Base-by-base conservation (phyloP, 2,797 vertebrate genomes). In the Tapirus indicus region DNA sequence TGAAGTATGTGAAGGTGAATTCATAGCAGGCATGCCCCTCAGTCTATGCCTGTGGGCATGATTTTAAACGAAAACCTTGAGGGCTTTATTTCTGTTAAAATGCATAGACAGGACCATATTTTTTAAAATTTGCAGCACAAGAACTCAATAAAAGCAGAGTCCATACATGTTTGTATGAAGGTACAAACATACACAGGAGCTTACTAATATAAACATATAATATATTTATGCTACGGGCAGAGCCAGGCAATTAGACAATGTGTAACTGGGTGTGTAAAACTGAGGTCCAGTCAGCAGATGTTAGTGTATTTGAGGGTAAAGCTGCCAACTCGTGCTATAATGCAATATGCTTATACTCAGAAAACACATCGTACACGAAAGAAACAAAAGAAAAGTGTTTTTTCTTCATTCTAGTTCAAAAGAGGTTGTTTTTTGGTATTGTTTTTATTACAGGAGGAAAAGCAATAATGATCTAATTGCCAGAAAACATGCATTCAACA, bases 191-290 rank as follows among this genome's bases (percentile, higher is more conserved):
- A 87, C 58, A 47, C 12, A 69, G 47, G n/a, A 79, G 35, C 32
- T 80, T 72, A 83, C 17, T 78, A 84, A 88, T 93, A 88, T 75
- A 93, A 91, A 97, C 80, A 88, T 91, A 89, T 95, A 95, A 94
- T 94, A 89, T 91, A 87, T 77, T 88, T 92, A 52, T 80, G 92
- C 74, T 68, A 80, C 91, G 94, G 91, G 83, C 90, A 86, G 32
- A 94, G 62, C 82, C 54, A 41, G 85, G 47, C 89, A 97, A 97
- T 98, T 97, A 97, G 97, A 91, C 96, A 97, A 95, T 96, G 94
- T 97, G 90, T 82, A 97, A 89, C 84, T 97, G 88, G 17, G 88
- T 93, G 47, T 95, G 69, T 79, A 92, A 97, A 56, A 47, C 38
- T 56, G 32, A 93, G 20, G 72, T 92, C 96, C 90, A 88, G 69